Evolutionary conservation across 2,888 invertebrate genomes (phyloP).

Genomic region (Cylloceria caligata): DNA sequence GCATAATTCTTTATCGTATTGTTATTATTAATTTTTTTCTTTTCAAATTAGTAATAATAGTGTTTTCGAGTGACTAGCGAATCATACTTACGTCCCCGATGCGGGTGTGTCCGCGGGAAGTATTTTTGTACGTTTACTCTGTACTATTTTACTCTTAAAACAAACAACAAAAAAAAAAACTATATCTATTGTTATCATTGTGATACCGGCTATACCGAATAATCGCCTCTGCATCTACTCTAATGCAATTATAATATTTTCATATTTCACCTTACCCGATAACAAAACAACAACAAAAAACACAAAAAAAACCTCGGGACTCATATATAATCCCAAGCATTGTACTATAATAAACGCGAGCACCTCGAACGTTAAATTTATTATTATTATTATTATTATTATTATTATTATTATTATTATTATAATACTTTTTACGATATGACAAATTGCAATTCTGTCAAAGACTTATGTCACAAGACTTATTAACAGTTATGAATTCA

Average conservation of each 20-base stretch:
- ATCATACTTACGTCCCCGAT: constrained; percentile 63
- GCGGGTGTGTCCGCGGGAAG: constrained; percentile 75
- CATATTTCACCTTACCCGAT: constrained; percentile 59
- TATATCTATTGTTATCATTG: constrained; percentile 81
- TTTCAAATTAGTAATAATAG: constrained; percentile 36
- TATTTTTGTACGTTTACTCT: constrained; percentile 83
- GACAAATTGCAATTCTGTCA: constrained; percentile 64
- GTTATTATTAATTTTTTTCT: constrained; percentile 10
- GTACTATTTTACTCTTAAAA: constrained; percentile 79
- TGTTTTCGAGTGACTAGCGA: constrained; percentile 75
- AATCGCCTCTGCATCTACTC: constrained; percentile 68
- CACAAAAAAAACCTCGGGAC: constrained; percentile 31
- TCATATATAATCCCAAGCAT: constrained; percentile 60
- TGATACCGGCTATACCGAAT: constrained; percentile 77
- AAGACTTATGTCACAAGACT: constrained; percentile 69
- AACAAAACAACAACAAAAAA: background rate
- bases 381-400: constrained; percentile 49
- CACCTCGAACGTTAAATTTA: constrained; percentile 60
- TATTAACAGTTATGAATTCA: constrained; percentile 55
- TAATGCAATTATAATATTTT: constrained; percentile 66
- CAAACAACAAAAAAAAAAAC: constrained; percentile 64
- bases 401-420: constrained; percentile 26
- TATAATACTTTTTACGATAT: constrained; percentile 62
- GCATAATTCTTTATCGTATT: constrained; percentile 44
- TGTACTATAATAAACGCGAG: constrained; percentile 56